Base-by-base conservation (phyloP, 2,113 vertebrate species). In the Scatophagus argus region DNA sequence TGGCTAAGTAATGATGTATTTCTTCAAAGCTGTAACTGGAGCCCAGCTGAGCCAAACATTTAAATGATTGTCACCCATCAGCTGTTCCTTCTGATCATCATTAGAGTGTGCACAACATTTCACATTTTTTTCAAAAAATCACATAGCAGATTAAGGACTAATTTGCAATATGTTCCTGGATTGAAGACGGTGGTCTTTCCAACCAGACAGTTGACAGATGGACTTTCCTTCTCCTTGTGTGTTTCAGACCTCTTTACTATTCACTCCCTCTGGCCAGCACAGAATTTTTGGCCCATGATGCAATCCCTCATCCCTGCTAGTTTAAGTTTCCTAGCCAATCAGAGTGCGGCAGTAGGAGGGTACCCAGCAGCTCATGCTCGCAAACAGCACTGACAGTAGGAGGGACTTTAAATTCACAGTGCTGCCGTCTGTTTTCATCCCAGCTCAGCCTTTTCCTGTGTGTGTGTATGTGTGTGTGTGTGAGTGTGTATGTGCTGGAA, bases 271-370 rank as follows among this genome's bases (percentile, higher is more conserved):
- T 55, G 77, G 77, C 90, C 83, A 83, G 71, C 81, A 81, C 64
- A n/a, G 73, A 87, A 94, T 94, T 90, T 88, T 88, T 95, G 77
- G 64, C 61, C 87, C 61, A 82, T 94, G 93, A 95, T 60, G 91
- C 93, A 94, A 93, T 91, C 89, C 62, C 67, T 80, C 84, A 47
- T 77, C 85, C 55, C 23, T 49, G 70, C 82, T 71, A 79, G 86
- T 79, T 77, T 79, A 81, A 70, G 61, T 58, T 81, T 58, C 62
- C 54, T 67, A 72, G 90, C 94, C 94, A 93, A 94, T 94, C 77
- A 54, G 73, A 80, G 52, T 8, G 1, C 47, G 4, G 87, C 77
- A 78, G 80, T 69, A 68, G 89, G 90, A 78, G 88, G 85, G 86
- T 29, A 51, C 41, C 64, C 75, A 68, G 86, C 72, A 46, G 87